These are phyloP conservation scores for Encarsia formosa DNA, from an alignment of 2,888 invertebrate genomes.

Conservation along the genomic window DNA sequence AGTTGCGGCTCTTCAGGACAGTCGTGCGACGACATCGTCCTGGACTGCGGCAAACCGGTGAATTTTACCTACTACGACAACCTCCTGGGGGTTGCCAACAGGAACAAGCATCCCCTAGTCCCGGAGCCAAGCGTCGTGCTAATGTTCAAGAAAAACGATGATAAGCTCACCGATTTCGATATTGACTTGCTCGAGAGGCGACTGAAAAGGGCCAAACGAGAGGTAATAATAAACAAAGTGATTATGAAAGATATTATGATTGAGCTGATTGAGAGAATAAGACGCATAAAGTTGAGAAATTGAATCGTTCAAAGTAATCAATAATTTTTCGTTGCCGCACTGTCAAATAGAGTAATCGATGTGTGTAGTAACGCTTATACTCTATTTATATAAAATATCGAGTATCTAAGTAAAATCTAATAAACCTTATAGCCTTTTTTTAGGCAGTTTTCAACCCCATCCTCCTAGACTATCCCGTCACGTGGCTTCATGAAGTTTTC, in stretches of 20 bases:
- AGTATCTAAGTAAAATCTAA: neutral
- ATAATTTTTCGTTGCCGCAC: too few relatives aligned
- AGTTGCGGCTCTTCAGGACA: constrained; percentile 35
- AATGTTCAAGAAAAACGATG: constrained; percentile 68
- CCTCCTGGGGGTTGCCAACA: constrained; percentile 77
- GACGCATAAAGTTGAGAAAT: too few relatives aligned
- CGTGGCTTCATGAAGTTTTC: too few relatives aligned
- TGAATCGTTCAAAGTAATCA: too few relatives aligned
- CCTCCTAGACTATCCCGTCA: too few relatives aligned
- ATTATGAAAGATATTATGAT: too few relatives aligned
- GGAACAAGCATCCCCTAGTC: constrained; percentile 76
- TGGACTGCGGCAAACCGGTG: constrained; percentile 80
- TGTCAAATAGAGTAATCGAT: too few relatives aligned
- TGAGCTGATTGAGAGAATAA: too few relatives aligned
- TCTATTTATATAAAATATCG: neutral
- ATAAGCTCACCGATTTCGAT: constrained; percentile 64
- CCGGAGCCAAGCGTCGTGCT: constrained; percentile 78
- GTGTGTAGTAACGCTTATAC: too few relatives aligned
- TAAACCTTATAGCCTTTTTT: neutral
- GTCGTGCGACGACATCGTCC: constrained; percentile 59
- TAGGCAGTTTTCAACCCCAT: too few relatives aligned
- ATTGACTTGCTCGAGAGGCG: constrained; percentile 70
- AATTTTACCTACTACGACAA: constrained; percentile 89
- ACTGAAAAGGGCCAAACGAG: constrained; percentile 73
- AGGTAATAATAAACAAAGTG: constrained; percentile 56